These are phyloP conservation scores for Camponotus vicinus DNA, from an alignment of 1,140 invertebrate species.

Conservation along the genomic window DNA sequence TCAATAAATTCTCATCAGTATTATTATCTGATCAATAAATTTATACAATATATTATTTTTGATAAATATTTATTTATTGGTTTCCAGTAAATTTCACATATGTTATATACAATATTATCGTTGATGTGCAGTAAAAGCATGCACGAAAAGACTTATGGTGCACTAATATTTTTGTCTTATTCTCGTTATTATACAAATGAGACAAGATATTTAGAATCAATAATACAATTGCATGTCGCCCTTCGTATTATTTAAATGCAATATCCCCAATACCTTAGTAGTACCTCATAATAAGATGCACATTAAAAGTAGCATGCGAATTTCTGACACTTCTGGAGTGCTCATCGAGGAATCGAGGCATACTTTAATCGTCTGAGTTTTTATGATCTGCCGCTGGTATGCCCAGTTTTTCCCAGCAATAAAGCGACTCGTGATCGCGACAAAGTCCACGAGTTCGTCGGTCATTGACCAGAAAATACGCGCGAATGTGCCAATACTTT, in stretches of 20 bases:
- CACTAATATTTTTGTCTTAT: neutral
- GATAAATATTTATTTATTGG: neutral
- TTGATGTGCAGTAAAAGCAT: neutral
- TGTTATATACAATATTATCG: neutral
- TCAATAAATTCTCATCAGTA: neutral
- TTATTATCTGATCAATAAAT: neutral
- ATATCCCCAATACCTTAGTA: neutral
- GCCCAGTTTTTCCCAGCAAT: slow-evolving; percentile 78
- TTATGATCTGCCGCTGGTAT: slow-evolving; percentile 72
- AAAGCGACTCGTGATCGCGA: slow-evolving; percentile 23
- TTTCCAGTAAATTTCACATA: neutral
- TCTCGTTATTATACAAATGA: neutral
- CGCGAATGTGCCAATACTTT: slow-evolving; percentile 69
- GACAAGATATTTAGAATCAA: neutral
- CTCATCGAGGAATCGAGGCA: slow-evolving; percentile 61
- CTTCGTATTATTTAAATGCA: neutral
- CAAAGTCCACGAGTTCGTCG: slow-evolving; percentile 69
- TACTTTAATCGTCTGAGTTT: slow-evolving; percentile 79
- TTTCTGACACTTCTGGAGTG: slow-evolving; percentile 66
- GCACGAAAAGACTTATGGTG: neutral
- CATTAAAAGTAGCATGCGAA: slow-evolving; percentile 2
- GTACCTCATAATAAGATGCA: neutral
- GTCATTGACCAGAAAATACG: slow-evolving; percentile 81
- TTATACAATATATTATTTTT: slow-evolving; percentile 2
- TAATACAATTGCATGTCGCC: neutral